phyloP scores from a whole-genome alignment of 1,140 invertebrate genomes.

The Cotesia chilonis region DNA sequence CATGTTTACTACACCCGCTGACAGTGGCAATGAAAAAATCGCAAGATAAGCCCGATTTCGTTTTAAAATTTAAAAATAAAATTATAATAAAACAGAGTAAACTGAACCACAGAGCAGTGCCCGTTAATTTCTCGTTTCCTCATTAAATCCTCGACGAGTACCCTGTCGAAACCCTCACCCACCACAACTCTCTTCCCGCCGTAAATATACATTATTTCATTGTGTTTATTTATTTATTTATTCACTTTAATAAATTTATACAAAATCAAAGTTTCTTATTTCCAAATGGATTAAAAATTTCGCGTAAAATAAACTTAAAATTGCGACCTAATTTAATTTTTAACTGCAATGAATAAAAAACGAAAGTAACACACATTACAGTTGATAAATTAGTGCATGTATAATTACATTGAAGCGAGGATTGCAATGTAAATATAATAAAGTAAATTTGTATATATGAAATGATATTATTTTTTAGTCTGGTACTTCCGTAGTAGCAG shows the following conservation, averaged over 20 bases:
- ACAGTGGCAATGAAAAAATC: conserved; percentile 11
- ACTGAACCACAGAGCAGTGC: conserved; percentile 40
- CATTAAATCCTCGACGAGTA: conserved; percentile 62
- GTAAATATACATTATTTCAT: conserved; percentile 5
- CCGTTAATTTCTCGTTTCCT: conserved; percentile 64
- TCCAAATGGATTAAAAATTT: too few species aligned
- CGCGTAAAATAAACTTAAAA: too few species aligned
- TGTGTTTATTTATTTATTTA: background rate
- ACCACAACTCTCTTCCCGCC: conserved; percentile 43
- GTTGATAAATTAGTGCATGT: too few species aligned
- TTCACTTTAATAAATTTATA: too few species aligned
- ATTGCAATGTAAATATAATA: background rate
- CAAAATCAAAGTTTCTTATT: too few species aligned
- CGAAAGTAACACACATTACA: background rate
- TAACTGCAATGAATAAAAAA: background rate
- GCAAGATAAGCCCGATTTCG: background rate
- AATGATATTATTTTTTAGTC: conserved; percentile 27
- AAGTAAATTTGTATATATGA: background rate
- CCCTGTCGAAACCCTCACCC: conserved; percentile 47
- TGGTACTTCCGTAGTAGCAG: conserved; percentile 42
- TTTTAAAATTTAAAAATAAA: conserved; percentile 42
- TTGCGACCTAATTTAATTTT: too few species aligned
- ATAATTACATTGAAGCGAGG: background rate
- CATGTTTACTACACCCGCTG: too few species aligned
- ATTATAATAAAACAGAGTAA: conserved; percentile 29